phyloP scores from a whole-genome alignment of 2,888 invertebrate genomes.

The Nephrocerus scutellatus region DNA sequence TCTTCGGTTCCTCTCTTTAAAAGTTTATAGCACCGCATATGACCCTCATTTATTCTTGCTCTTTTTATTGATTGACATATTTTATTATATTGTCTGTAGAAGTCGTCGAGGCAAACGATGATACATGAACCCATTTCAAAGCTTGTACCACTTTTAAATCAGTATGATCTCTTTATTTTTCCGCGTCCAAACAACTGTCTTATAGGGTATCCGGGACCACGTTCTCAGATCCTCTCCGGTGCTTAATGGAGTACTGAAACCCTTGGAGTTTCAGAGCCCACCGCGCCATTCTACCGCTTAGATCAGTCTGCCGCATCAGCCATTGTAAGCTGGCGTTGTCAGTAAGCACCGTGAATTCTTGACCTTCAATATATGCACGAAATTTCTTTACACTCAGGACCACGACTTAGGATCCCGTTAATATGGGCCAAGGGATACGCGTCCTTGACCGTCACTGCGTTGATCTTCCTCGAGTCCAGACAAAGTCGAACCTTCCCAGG shows the following conservation, averaged over 20 bases:
- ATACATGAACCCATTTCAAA: too few species aligned
- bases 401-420: constrained; percentile 6
- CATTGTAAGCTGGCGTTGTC: constrained; percentile 28
- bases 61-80: too few species aligned
- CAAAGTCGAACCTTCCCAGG: constrained; percentile 22
- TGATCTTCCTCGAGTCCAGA: constrained; percentile 27
- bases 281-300: constrained; percentile 26
- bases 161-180: too few species aligned
- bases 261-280: constrained; percentile 22
- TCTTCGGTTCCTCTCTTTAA: too few species aligned
- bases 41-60: too few species aligned
- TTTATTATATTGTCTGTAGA: too few species aligned
- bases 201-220: constrained; percentile 28
- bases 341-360: constrained; percentile 21
- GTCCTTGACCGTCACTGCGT: constrained; percentile 21
- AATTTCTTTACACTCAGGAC: constrained; percentile 11
- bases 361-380: constrained; percentile 20
- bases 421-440: constrained; percentile 12
- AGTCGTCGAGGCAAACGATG: too few species aligned
- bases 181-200: too few species aligned
- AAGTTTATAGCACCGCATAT: too few species aligned
- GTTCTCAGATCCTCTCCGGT: constrained; percentile 25
- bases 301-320: constrained; percentile 26
- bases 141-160: too few species aligned
- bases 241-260: constrained; percentile 19